These are phyloP conservation scores for Temnopleurus reevesii DNA, from an alignment of 53 echinoderm and acorn worm genomes.

Conservation along the genomic window DNA sequence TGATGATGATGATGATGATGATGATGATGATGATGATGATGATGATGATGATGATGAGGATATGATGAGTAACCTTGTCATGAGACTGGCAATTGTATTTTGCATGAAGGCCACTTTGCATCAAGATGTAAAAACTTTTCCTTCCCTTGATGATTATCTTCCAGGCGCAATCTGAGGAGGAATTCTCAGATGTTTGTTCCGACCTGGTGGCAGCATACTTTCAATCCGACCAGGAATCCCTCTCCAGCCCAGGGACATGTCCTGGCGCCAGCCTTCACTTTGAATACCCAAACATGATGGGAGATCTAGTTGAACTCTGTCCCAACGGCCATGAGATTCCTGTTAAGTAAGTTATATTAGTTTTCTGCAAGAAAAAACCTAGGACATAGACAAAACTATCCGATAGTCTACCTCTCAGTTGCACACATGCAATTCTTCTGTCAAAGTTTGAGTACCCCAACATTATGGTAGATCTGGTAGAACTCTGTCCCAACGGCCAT, in stretches of 20 bases:
- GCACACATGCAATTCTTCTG: too few relatives aligned
- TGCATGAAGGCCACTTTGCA: too few relatives aligned
- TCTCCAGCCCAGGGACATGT: conserved; percentile 31
- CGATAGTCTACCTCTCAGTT: too few relatives aligned
- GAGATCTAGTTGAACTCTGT: conserved; percentile 78
- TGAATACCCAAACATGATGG: conserved; percentile 67
- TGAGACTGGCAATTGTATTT: too few relatives aligned
- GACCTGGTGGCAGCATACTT: conserved; percentile 58
- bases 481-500: conserved; percentile 75
- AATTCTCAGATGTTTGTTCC: conserved; percentile 59
- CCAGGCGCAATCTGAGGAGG: conserved; percentile 68
- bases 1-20: too few relatives aligned
- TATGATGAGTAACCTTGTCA: too few relatives aligned
- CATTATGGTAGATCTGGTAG: conserved; percentile 70
- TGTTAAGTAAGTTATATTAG: conserved; percentile 62
- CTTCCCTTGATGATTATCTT: neutral
- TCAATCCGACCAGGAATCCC: conserved; percentile 38
- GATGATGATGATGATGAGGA: too few relatives aligned
- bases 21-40: too few relatives aligned
- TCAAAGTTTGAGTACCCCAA: conserved; percentile 70
- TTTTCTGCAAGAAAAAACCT: too few relatives aligned
- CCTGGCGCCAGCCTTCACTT: conserved; percentile 61
- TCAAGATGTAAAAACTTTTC: too few relatives aligned
- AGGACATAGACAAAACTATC: too few relatives aligned
- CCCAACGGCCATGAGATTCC: conserved; percentile 66